phyloP scores from a whole-genome alignment of 2,113 vertebrate species.

The Gavialis gangeticus region DNA sequence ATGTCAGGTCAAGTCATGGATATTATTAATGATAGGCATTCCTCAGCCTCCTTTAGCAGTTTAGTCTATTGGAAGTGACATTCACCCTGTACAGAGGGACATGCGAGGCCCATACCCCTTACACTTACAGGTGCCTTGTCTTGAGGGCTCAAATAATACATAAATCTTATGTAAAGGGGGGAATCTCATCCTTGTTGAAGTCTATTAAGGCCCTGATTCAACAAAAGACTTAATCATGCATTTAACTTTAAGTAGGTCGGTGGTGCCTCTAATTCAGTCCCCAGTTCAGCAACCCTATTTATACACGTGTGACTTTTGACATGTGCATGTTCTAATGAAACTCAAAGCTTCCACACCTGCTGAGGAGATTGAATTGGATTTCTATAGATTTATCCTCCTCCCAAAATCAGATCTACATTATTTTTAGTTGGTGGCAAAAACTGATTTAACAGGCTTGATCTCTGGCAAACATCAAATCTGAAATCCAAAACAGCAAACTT shows the following conservation, averaged over 20 bases:
- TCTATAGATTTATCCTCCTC: not conserved
- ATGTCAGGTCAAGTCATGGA: conserved; percentile 60
- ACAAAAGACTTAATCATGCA: not conserved
- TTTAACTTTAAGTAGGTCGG: not conserved
- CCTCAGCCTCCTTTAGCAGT: conserved; percentile 39
- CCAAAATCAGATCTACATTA: not conserved
- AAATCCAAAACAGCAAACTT: not conserved
- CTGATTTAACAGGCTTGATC: not conserved
- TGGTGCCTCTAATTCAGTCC: not conserved
- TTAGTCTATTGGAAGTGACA: conserved; percentile 57
- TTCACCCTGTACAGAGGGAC: conserved; percentile 4
- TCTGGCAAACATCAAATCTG: not conserved
- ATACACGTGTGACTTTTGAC: not conserved
- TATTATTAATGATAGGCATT: conserved; percentile 49
- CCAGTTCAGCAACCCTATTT: not conserved
- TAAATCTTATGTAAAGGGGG: fast-evolving
- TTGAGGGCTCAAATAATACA: not conserved
- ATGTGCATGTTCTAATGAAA: not conserved
- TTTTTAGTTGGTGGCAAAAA: fast-evolving
- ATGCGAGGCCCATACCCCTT: not conserved
- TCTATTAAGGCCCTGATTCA: fast-evolving
- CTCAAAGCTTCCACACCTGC: not conserved
- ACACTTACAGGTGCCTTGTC: not conserved
- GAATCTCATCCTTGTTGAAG: not conserved
- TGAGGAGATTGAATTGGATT: not conserved